phyloP scores from a whole-genome alignment of 2,888 invertebrate species.

The Pterostichus madidus region DNA sequence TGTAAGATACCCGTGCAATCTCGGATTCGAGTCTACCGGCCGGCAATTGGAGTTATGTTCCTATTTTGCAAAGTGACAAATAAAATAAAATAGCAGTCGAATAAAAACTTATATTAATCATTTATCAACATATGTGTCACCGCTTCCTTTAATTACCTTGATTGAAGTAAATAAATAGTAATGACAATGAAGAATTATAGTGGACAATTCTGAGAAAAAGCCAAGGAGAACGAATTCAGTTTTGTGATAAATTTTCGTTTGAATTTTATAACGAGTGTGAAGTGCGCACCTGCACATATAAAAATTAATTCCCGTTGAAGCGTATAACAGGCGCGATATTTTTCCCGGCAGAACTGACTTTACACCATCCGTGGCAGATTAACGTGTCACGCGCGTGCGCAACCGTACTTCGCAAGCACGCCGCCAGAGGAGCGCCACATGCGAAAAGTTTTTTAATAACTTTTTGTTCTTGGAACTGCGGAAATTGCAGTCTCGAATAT shows the following conservation, averaged over 20 bases:
- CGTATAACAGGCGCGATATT: slow-evolving; percentile 36
- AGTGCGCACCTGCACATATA: slow-evolving; percentile 39
- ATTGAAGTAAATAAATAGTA: background rate
- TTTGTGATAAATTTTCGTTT: slow-evolving; percentile 7
- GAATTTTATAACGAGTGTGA: background rate
- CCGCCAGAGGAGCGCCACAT: slow-evolving; percentile 35
- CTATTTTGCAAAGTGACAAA: no score
- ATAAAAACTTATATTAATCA: no score
- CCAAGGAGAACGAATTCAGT: slow-evolving; percentile 4
- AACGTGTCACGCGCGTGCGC: slow-evolving; percentile 24
- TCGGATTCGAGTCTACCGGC: no score
- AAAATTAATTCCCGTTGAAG: slow-evolving; percentile 37
- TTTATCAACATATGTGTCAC: no score
- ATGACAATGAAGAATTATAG: background rate
- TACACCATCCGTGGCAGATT: slow-evolving; percentile 42
- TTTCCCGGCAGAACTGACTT: slow-evolving; percentile 34
- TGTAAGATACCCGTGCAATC: no score
- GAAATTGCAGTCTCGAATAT: slow-evolving; percentile 60
- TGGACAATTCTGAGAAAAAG: background rate
- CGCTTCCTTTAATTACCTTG: no score
- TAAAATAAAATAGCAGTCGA: no score
- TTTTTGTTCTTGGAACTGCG: slow-evolving; percentile 56
- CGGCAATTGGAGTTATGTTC: no score
- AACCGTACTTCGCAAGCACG: background rate
- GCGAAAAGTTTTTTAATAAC: slow-evolving; percentile 61